Evolutionary conservation across 2,797 vertebrate genomes (phyloP).

Genomic region (Poecile montanus): DNA sequence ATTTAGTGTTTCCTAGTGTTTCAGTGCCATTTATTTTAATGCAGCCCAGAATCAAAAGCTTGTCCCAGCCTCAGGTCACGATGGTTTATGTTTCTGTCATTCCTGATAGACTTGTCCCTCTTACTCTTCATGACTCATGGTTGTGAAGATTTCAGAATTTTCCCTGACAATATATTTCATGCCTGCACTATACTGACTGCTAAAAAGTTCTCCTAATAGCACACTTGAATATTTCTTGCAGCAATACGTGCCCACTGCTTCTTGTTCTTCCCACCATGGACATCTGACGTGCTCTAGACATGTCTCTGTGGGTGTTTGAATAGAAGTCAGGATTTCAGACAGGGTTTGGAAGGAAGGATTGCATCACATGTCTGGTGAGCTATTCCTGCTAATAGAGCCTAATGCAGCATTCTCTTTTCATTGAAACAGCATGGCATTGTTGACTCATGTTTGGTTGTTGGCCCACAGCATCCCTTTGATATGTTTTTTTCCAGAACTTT

Average conservation of each 20-base stretch:
- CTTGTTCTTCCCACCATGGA: background rate
- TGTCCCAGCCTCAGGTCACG: background rate
- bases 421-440: background rate
- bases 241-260: background rate
- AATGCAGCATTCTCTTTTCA: background rate
- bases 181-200: background rate
- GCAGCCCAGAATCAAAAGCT: background rate
- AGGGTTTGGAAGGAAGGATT: background rate
- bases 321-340: conserved; percentile 16
- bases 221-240: background rate
- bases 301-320: background rate
- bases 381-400: background rate
- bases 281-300: background rate
- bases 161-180: background rate
- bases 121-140: background rate
- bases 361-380: background rate
- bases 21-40: background rate
- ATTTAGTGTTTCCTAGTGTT: background rate
- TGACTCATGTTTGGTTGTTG: background rate
- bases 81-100: background rate
- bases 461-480: background rate
- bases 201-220: background rate
- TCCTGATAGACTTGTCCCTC: background rate
- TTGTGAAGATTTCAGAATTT: background rate
- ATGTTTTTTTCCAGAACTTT: background rate